Percentiles rank a stretch among this genome's conserved stretches.
Evolutionary conservation across 1,140 invertebrate genomes (phyloP).

Genomic region (Sycophaga agraensis): DNA sequence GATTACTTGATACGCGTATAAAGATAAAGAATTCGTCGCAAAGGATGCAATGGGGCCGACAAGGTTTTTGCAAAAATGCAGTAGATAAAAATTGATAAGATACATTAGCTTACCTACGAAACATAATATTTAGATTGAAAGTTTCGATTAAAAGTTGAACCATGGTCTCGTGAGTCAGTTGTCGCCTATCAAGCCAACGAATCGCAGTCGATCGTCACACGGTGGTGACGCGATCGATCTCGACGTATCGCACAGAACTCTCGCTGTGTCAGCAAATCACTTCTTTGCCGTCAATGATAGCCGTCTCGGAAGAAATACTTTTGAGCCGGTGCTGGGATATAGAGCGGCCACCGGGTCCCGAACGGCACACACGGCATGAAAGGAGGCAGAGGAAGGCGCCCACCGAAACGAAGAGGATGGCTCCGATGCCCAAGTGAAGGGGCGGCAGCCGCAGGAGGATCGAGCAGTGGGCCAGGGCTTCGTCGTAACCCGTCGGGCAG

Average conservation of each 20-base stretch:
- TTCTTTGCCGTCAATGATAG: constrained; percentile 79
- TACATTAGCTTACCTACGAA: too few species aligned
- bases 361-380: constrained; percentile 64
- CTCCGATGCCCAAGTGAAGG: constrained; percentile 65
- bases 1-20: too few species aligned
- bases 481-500: constrained; percentile 86
- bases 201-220: constrained; percentile 65
- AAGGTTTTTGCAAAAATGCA: too few species aligned
- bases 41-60: too few species aligned
- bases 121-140: too few species aligned
- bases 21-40: too few species aligned
- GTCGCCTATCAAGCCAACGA: too few species aligned
- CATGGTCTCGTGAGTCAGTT: too few species aligned
- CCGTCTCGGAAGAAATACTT: constrained; percentile 75
- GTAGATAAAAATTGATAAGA: too few species aligned
- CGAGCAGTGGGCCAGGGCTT: constrained; percentile 77
- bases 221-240: constrained; percentile 84
- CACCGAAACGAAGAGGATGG: constrained; percentile 51
- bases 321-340: constrained; percentile 75
- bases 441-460: constrained; percentile 72
- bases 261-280: constrained; percentile 92
- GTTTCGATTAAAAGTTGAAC: too few species aligned
- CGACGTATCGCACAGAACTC: constrained; percentile 87
- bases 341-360: constrained; percentile 61
- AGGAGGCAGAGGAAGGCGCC: constrained; percentile 54